A percentile compares a stretch with the other conserved stretches of the same genome.
Conservation (phyloP, 1,140 invertebrate species). For the Drosophila nigrodunni region DNA sequence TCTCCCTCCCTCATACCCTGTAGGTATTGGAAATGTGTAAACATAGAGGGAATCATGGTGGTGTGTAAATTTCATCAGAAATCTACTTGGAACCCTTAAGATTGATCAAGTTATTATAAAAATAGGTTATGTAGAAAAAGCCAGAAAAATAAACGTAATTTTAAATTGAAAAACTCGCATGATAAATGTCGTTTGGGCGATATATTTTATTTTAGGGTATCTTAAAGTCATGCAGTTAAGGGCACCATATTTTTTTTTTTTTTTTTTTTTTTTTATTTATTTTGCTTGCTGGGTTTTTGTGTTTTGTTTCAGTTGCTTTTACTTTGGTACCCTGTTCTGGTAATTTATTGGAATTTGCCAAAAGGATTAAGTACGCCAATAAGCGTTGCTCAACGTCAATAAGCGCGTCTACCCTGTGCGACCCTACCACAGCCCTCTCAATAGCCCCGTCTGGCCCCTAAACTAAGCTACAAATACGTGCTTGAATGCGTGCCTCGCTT, state of each 20-base stretch:
- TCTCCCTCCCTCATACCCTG: slow-evolving; percentile 12
- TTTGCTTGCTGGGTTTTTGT: slow-evolving; percentile 10
- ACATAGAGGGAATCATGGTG: too few species aligned
- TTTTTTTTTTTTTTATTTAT: slow-evolving; percentile 28
- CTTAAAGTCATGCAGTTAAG: background rate
- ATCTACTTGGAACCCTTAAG: too few species aligned
- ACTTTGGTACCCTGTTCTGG: slow-evolving; percentile 33
- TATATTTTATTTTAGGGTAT: background rate
- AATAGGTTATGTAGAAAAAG: too few species aligned
- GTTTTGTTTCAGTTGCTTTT: slow-evolving; percentile 20
- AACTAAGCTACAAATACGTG: slow-evolving; percentile 9
- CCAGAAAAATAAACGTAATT: too few species aligned
- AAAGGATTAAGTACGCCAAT: slow-evolving; percentile 82
- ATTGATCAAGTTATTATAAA: too few species aligned
- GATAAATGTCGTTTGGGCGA: too few species aligned
- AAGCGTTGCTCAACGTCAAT: slow-evolving; percentile 80
- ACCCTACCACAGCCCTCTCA: background rate
- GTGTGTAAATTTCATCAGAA: too few species aligned
- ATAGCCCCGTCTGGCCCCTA: background rate
- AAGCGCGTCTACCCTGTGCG: slow-evolving; percentile 43
- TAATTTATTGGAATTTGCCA: slow-evolving; percentile 82
- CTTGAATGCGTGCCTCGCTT: slow-evolving; percentile 26
- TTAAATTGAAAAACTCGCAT: too few species aligned
- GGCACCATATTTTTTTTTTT: background rate
- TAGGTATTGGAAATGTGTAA: background rate